Base-by-base conservation (phyloP, 2,113 vertebrate genomes). In the Vireo altiloquus region DNA sequence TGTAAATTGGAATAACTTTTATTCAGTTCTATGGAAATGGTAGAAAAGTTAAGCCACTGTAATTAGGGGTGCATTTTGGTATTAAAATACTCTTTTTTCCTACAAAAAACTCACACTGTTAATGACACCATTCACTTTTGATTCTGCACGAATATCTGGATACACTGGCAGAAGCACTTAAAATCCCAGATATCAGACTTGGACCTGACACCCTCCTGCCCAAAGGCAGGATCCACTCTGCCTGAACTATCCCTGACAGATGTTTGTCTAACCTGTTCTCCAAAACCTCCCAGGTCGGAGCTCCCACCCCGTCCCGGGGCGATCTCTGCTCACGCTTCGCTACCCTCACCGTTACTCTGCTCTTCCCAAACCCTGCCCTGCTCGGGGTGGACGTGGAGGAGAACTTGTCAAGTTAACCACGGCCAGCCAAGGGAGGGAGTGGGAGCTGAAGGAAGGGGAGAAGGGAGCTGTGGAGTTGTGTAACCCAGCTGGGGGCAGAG, bases 191-290 rank as follows among this genome's bases (percentile, higher is more conserved):
- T 77, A 15, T 19, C 71, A 92, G 46, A 7, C 63, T 46, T 64
- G 66, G 92, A 80, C 90, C 71, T 90, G 0, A 13, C 78, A 79
- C 3, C 39, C 27, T 61, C 40, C 39, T 88, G 94, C 95, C 94
- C 90, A 93, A 40, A 88, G 94, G 94, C 85, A 86, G 82, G 82
- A 94, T 74, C 79, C 71, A 24, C 63, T 92, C 75, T 90, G 50
- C 71, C 85, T 90, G 65, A 93, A 4, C 88, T 17, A 35, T 17
- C 72, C 85, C 71, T 92, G 90, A 77, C 88, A 96, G 94, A 92
- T 88, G 71, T 96, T 96, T 69, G 92, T 27, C 79, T 76, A 86
- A 95, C 85, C 85, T 93, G 90, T 92, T 96, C 92, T 93, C 22
- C 6, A 61, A 93, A 96, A 94, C 92, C 95, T 96, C 94, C 95